These are phyloP conservation scores for Eueremaeus valkanovi DNA, from an alignment of 2,888 invertebrate genomes.

Conservation along the genomic window DNA sequence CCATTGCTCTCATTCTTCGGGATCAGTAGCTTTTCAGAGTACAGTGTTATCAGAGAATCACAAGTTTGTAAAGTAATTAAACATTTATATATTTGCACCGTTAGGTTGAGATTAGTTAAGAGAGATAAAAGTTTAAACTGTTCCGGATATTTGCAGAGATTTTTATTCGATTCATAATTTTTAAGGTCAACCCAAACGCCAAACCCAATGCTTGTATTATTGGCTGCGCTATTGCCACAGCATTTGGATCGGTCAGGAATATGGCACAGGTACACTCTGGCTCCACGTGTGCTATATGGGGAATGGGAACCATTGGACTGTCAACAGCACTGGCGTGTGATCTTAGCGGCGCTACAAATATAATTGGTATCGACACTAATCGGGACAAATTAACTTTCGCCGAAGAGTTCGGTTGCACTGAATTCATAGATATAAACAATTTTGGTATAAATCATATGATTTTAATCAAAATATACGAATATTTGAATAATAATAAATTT, in stretches of 20 bases:
- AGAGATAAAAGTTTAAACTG: too few species aligned
- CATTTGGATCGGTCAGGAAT: slow-evolving; percentile 44
- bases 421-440: slow-evolving; percentile 53
- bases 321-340: slow-evolving; percentile 52
- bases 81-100: too few species aligned
- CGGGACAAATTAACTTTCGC: slow-evolving; percentile 47
- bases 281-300: slow-evolving; percentile 52
- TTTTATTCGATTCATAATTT: too few species aligned
- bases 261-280: slow-evolving; percentile 50
- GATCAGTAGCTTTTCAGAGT: not conserved
- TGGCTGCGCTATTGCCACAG: slow-evolving; percentile 45
- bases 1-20: not conserved
- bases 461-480: too few species aligned
- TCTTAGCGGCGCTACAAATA: slow-evolving; percentile 50
- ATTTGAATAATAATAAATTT: too few species aligned
- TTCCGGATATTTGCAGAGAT: too few species aligned
- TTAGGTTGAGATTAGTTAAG: too few species aligned
- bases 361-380: slow-evolving; percentile 51
- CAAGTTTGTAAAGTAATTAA: not conserved
- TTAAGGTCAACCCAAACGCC: too few species aligned
- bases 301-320: slow-evolving; percentile 52
- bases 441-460: too few species aligned
- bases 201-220: slow-evolving; percentile 39
- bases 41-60: not conserved
- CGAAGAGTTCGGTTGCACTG: slow-evolving; percentile 52